These are phyloP conservation scores for Lasioglossum albipes DNA, from an alignment of 1,140 invertebrate genomes.

Conservation along the genomic window DNA sequence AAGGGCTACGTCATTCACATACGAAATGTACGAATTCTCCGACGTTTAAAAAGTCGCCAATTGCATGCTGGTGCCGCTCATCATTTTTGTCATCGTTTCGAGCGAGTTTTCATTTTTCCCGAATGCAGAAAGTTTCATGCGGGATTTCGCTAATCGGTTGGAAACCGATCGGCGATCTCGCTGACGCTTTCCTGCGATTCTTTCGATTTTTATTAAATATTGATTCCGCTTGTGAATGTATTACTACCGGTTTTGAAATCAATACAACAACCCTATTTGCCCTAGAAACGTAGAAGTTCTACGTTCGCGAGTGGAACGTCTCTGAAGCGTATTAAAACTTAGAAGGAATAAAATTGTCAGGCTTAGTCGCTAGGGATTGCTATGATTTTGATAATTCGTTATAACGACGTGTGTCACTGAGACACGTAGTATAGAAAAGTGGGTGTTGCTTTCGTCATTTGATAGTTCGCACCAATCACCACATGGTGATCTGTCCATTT, in stretches of 20 bases:
- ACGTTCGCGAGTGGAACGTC: neutral
- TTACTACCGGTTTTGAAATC: conserved; percentile 49
- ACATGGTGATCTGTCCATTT: too few relatives aligned
- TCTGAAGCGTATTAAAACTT: neutral
- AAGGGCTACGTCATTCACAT: neutral
- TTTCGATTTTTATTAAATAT: conserved; percentile 22
- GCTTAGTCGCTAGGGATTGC: neutral
- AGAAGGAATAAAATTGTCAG: neutral
- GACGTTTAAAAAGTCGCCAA: neutral
- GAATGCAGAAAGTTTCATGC: neutral
- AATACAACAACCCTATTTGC: conserved; percentile 34
- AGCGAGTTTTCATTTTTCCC: neutral
- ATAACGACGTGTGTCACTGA: conserved; percentile 3
- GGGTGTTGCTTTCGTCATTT: conserved; percentile 69
- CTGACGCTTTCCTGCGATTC: neutral
- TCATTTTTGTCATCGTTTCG: neutral
- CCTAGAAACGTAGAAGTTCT: conserved; percentile 7
- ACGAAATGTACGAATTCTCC: neutral
- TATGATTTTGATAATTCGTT: neutral
- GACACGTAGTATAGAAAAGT: conserved; percentile 64
- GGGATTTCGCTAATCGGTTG: neutral
- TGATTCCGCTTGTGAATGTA: conserved; percentile 30
- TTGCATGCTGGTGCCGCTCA: neutral
- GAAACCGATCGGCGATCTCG: neutral
- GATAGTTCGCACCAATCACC: conserved; percentile 45